Conservation (phyloP, 2,888 invertebrate genomes). For the Sarcophaga rosellei region DNA sequence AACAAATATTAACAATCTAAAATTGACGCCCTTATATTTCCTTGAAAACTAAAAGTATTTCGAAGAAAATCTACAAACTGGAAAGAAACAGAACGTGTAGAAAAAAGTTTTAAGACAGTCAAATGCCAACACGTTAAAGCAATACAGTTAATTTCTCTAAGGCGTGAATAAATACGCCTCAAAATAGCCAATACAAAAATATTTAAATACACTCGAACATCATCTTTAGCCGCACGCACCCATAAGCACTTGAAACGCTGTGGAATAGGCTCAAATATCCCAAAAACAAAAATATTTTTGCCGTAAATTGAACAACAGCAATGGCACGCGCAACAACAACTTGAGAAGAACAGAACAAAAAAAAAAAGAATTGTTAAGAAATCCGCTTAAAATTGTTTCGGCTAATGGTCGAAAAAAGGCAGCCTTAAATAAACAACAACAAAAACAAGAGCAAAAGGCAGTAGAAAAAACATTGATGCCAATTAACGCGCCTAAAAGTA, state of each 20-base stretch:
- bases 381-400: constrained; percentile 66
- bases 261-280: background rate
- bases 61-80: background rate
- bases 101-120: constrained; percentile 43
- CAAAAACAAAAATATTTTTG: background rate
- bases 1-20: constrained; percentile 12
- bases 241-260: background rate
- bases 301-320: constrained; percentile 20
- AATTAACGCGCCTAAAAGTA: constrained; percentile 73
- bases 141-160: constrained; percentile 67
- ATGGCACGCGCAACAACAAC: background rate
- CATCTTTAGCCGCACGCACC: background rate
- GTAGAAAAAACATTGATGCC: constrained; percentile 73
- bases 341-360: background rate
- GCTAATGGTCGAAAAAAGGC: constrained; percentile 52
- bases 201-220: constrained; percentile 41
- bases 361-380: constrained; percentile 58
- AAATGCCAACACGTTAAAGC: constrained; percentile 66
- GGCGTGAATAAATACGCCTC: constrained; percentile 68
- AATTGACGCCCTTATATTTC: constrained; percentile 63
- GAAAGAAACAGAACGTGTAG: background rate
- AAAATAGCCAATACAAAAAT: constrained; percentile 64
- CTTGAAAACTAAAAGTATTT: background rate
- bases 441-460: constrained; percentile 18
- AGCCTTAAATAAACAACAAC: background rate